A percentile compares a stretch with the other conserved stretches of the same genome.
Evolutionary conservation across 2,888 invertebrate genomes (phyloP).

Genomic region (Tanypteryx hageni): DNA sequence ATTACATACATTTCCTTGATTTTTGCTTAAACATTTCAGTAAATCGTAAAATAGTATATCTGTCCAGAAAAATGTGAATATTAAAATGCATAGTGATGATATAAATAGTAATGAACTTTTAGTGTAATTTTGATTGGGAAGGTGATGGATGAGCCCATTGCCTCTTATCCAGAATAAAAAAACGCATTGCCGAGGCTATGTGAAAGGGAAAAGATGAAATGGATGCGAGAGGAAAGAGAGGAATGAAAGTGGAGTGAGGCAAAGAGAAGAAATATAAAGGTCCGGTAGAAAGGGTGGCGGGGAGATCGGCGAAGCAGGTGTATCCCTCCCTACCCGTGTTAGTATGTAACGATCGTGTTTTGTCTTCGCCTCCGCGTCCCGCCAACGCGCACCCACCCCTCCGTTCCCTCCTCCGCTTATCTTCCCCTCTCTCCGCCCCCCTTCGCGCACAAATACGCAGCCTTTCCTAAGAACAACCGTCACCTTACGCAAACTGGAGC

Average conservation of each 20-base stretch:
- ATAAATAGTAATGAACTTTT: too few species aligned
- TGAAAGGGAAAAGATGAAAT: neutral
- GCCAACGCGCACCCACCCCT: neutral
- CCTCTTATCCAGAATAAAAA: neutral
- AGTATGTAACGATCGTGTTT: constrained; percentile 60
- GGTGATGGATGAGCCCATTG: too few species aligned
- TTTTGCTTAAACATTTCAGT: too few species aligned
- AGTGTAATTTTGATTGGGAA: too few species aligned
- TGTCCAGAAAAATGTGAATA: too few species aligned
- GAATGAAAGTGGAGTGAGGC: neutral
- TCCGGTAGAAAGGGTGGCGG: neutral
- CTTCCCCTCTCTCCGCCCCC: neutral
- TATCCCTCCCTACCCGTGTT: constrained; percentile 44
- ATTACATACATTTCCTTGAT: too few species aligned
- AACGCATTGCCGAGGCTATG: neutral
- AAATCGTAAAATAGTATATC: too few species aligned
- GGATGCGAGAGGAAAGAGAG: neutral
- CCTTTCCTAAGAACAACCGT: too few species aligned
- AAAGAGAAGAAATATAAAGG: constrained; percentile 60
- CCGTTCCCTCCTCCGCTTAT: neutral
- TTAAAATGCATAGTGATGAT: too few species aligned
- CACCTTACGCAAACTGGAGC: constrained; percentile 31
- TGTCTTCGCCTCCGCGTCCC: constrained; percentile 36
- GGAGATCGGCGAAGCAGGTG: constrained; percentile 54
- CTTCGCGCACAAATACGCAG: neutral